Conservation (phyloP, 2,888 invertebrate genomes). For the Agrotis segetum region DNA sequence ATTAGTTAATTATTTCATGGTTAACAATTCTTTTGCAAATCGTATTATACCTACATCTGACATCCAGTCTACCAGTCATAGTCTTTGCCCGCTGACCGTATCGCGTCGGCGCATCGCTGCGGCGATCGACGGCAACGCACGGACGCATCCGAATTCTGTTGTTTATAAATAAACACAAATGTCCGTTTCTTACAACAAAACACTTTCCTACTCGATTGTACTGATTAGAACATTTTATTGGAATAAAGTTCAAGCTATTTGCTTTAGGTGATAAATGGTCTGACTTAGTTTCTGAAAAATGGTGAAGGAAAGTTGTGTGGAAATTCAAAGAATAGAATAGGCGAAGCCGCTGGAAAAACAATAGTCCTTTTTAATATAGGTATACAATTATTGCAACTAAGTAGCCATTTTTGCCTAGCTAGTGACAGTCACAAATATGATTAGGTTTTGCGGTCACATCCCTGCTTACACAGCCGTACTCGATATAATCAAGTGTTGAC, state of each 20-base stretch:
- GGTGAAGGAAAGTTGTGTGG: too few species aligned
- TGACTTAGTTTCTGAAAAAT: too few species aligned
- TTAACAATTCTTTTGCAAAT: not conserved
- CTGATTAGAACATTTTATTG: constrained; percentile 28
- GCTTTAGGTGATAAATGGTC: not conserved
- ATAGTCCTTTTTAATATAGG: too few species aligned
- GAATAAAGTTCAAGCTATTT: not conserved
- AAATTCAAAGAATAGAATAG: too few species aligned
- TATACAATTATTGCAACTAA: not conserved
- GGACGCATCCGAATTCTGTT: constrained; percentile 66
- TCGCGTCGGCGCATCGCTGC: constrained; percentile 77
- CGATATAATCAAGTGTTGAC: not conserved
- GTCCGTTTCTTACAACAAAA: constrained; percentile 57
- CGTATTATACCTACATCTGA: constrained; percentile 44
- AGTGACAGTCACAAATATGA: not conserved
- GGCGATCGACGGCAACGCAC: constrained; percentile 65
- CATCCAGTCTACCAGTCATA: constrained; percentile 22
- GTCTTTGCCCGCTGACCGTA: constrained; percentile 71
- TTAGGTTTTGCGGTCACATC: not conserved
- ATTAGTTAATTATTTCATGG: too few species aligned
- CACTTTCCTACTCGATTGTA: constrained; percentile 50
- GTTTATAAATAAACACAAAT: constrained; percentile 78
- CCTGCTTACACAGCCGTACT: not conserved
- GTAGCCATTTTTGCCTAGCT: not conserved
- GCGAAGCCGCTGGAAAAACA: too few species aligned